These are phyloP conservation scores for Quadriops clusia DNA, from an alignment of 2,888 invertebrate genomes.

Conservation along the genomic window DNA sequence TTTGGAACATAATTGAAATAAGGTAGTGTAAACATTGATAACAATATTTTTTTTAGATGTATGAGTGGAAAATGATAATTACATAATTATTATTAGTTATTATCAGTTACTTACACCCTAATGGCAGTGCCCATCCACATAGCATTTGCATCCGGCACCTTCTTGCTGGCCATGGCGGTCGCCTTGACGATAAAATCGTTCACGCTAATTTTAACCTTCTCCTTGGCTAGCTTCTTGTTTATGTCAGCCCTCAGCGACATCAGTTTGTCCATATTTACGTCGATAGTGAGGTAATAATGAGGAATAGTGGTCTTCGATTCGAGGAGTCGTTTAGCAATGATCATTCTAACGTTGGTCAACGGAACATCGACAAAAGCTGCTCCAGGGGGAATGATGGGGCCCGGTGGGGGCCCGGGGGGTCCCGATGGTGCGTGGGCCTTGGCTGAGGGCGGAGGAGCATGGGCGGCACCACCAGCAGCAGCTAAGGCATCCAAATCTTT, in stretches of 20 bases:
- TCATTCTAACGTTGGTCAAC: conserved; percentile 68
- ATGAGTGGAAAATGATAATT: too few relatives aligned
- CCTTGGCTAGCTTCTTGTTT: conserved; percentile 69
- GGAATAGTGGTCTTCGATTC: conserved; percentile 90
- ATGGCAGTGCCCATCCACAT: conserved; percentile 91
- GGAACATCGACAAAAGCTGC: conserved; percentile 58
- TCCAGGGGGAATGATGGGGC: conserved; percentile 18
- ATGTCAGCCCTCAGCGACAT: conserved; percentile 63
- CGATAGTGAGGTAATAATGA: conserved; percentile 88
- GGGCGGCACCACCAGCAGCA: conserved; percentile 28
- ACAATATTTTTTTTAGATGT: conserved; percentile 1
- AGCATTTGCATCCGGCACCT: conserved; percentile 88
- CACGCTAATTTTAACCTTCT: conserved; percentile 76
- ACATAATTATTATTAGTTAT: conserved; percentile 3
- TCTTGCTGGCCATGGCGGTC: conserved; percentile 74
- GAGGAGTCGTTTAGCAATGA: conserved; percentile 79
- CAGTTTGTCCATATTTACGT: conserved; percentile 73
- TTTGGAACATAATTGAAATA: conserved; percentile 3
- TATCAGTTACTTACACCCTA: conserved; percentile 62
- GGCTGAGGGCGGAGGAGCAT: conserved; percentile 30
- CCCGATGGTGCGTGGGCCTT: conserved; percentile 15
- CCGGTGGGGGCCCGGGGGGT: conserved; percentile 7
- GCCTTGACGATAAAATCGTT: conserved; percentile 97
- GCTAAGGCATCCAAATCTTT: conserved; percentile 48
- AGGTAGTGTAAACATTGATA: background rate